Base-by-base conservation (phyloP, 1,140 invertebrate genomes). In the Heliconius melpomene region DNA sequence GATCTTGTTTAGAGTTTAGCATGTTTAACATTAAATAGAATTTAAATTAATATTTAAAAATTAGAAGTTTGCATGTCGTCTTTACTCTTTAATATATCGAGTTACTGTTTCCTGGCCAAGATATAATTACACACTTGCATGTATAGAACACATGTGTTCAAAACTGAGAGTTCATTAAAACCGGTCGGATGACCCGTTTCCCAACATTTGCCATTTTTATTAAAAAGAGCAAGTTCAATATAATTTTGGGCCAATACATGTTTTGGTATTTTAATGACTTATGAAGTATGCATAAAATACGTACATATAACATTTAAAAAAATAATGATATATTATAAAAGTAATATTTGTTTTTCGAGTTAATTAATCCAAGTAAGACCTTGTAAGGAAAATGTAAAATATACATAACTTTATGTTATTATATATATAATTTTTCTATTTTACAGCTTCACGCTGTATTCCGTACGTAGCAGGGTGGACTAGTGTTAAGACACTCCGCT, bases 141-240 rank as follows among this genome's bases (percentile, higher is more conserved):
- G 57, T 26, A 71, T 70, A 29, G 38, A 77, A 71, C 75, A 77
- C 18, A 77, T 77, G 75, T 38, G 3, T 66, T 16, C 36, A 60
- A 76, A 75, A 66, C 3, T 66, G 23, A 36, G 32, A 38, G 74
- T 75, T 75, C 74, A 75, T 75, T 60, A 60, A 75, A 75, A 75
- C 74, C 74, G 38, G 74, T 75, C 18, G n/a, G 38, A 66, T 60
- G 54, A 75, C 74, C 54, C 60, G 16, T 60, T 23, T 74, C 38
- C n/a, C 13, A 73, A 16, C 38, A 23, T 73, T 73, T 73, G 38
- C 20, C 20, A 26, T 23, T 26, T 38, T 73, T 73, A 36, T 7
- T 46, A 73, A 73, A 73, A 73, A 73, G 71, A 20, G n/a, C 32
- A 32, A 73, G 1, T 18, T 46, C 36, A n/a, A 73, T 29, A 72